These are phyloP conservation scores for Silurus glanis DNA, from an alignment of 2,113 vertebrate genomes.

Conservation along the genomic window DNA sequence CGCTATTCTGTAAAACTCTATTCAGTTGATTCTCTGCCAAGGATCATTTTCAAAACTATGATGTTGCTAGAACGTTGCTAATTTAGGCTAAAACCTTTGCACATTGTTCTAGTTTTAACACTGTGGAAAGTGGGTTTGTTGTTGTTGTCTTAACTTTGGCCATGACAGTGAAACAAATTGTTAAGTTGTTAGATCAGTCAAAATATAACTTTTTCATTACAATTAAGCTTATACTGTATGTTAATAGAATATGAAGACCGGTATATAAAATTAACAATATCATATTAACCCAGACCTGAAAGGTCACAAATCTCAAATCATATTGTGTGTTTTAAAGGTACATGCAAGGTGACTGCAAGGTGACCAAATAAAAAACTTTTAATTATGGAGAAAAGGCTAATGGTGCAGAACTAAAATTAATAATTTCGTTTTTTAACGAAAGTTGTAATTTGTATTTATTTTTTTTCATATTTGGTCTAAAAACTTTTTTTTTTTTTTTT, in stretches of 20 bases:
- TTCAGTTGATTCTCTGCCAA: not conserved
- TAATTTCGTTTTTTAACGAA: no score
- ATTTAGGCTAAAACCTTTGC: not conserved
- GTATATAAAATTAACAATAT: no score
- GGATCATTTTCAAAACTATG: not conserved
- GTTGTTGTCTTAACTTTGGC: not conserved
- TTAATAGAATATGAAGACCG: not conserved
- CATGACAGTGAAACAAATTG: not conserved
- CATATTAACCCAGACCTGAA: no score
- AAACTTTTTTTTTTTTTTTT: not conserved
- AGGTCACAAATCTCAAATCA: not conserved
- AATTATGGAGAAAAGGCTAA: no score
- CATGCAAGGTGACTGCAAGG: not conserved
- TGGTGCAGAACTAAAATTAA: no score
- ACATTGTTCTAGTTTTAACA: not conserved
- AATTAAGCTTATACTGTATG: not conserved
- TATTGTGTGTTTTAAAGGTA: not conserved
- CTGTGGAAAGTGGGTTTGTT: not conserved
- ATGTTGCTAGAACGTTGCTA: not conserved
- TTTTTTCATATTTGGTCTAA: not conserved
- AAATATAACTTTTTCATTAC: not conserved
- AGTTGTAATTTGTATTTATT: no score
- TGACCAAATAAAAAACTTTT: no score
- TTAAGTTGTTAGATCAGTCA: not conserved
- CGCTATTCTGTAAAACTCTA: not conserved